These are phyloP conservation scores for Emydoidea blandingii DNA, from an alignment of 2,797 vertebrate species.

Conservation along the genomic window DNA sequence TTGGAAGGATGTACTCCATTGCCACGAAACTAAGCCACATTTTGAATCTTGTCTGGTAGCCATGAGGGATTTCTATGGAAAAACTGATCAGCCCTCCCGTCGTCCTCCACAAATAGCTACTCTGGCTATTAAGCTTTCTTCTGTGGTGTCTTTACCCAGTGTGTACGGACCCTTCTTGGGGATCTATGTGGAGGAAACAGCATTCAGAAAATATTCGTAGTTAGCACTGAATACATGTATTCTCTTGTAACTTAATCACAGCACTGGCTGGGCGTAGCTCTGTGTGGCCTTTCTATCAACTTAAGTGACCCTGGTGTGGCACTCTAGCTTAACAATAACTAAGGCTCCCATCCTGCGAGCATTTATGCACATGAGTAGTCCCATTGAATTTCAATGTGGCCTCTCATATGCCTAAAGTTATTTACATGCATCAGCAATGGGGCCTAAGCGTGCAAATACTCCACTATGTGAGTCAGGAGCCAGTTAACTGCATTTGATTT, in stretches of 20 bases:
- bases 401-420: fast-evolving
- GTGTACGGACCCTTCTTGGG: too few relatives aligned
- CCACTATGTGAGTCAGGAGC: background rate
- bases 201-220: too few relatives aligned
- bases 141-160: too few relatives aligned
- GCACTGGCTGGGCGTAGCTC: background rate
- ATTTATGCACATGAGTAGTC: background rate
- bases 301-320: too few relatives aligned
- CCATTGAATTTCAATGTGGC: background rate
- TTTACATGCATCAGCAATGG: background rate
- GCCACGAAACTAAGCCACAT: background rate
- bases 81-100: background rate
- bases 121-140: too few relatives aligned
- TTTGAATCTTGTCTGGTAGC: background rate
- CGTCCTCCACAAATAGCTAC: too few relatives aligned
- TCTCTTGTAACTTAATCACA: background rate
- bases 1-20: background rate
- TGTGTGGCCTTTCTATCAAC: background rate
- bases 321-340: background rate
- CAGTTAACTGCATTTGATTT: background rate
- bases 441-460: background rate
- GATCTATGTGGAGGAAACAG: too few relatives aligned
- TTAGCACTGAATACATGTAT: background rate
- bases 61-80: background rate
- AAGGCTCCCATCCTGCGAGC: background rate